Evolutionary conservation across 2,797 vertebrate genomes (phyloP), one percentile per base, ranked within the genome.

Genomic region (Pelodytes ibericus): DNA sequence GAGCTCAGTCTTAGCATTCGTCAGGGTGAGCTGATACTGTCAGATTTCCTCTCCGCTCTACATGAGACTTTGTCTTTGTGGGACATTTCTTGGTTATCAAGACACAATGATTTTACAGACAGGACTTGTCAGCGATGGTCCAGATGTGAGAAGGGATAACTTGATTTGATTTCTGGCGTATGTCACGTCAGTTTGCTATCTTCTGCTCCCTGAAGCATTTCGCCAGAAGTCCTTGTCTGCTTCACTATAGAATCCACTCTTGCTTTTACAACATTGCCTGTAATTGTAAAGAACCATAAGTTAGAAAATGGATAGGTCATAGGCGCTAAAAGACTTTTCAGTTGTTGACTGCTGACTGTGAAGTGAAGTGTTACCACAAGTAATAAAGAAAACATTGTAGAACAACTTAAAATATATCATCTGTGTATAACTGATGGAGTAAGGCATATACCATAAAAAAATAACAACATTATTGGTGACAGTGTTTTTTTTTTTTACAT

Each of bases 61-160:
- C 39, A 57, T 7, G 15, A 33, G 56, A 67, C 67, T 53, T 72
- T 68, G 68, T 75, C 70, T 85, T 86, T 80, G 71, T 80, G 77
- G 74, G 76, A 68, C 73, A 77, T 2, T 70, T 80, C 74, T 68
- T 74, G 61, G 13, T 81, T 83, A 73, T 36, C 27, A 76, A 79
- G 81, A 72, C 65, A 51, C 68, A 76, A 31, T 84, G 62, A 80
- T 80, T 82, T 75, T 82, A 71, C 65, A 77, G 80, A 81, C 83
- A 81, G 0, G 66, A 0, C 33, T 56, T 83, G 82, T 81, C 82
- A 80, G 61, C 75, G 77, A 71, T 61, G 75, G 76, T 79, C 78
- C 49, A 27, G 51, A 24, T 58, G 51, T 72, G 2, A 10, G 71
- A 53, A 49, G 3, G 61, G 79, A 83, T 58, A 79, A 53, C 70